Evolutionary conservation across 2,888 invertebrate genomes (phyloP).

Genomic region (Drosophila anomalata): DNA sequence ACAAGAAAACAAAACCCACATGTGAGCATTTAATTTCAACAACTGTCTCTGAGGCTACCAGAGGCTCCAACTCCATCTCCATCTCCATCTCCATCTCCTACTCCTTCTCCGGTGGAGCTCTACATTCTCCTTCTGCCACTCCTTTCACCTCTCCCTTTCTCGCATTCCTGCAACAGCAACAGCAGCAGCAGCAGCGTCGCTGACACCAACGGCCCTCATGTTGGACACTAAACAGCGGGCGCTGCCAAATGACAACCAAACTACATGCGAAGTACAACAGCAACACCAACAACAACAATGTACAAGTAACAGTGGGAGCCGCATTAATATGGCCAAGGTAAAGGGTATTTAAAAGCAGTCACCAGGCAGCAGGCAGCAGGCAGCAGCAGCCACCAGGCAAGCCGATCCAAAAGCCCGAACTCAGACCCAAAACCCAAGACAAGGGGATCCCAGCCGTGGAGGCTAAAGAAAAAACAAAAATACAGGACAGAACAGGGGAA

Average conservation of each 20-base stretch:
- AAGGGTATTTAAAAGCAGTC: constrained; percentile 76
- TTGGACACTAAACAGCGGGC: constrained; percentile 80
- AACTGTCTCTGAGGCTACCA: constrained; percentile 78
- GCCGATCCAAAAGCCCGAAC: constrained; percentile 22
- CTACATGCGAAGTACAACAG: constrained; percentile 78
- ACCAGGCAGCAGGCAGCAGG: constrained; percentile 65
- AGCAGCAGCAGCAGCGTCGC: constrained; percentile 47
- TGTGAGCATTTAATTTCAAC: constrained; percentile 83
- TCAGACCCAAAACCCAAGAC: constrained; percentile 38
- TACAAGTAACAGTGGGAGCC: constrained; percentile 74
- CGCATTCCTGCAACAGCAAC: constrained; percentile 14
- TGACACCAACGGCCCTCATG: constrained; percentile 79
- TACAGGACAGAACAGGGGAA: constrained; percentile 9
- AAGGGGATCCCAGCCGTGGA: constrained; percentile 21
- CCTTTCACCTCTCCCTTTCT: constrained; percentile 10
- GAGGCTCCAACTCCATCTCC: constrained; percentile 3
- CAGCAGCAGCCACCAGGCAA: constrained; percentile 60
- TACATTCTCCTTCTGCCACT: constrained; percentile 14
- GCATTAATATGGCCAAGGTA: constrained; percentile 79
- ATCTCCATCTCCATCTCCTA: constrained; percentile 31
- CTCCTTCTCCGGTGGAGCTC: constrained; percentile 23
- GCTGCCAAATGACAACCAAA: constrained; percentile 81
- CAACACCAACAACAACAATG: constrained; percentile 53
- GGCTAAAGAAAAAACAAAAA: constrained; percentile 13
- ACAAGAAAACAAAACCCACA: constrained; percentile 79